Percentiles rank a stretch among this genome's conserved stretches.
Conservation (phyloP, 2,888 invertebrate genomes). For the Hypercompe scribonia region DNA sequence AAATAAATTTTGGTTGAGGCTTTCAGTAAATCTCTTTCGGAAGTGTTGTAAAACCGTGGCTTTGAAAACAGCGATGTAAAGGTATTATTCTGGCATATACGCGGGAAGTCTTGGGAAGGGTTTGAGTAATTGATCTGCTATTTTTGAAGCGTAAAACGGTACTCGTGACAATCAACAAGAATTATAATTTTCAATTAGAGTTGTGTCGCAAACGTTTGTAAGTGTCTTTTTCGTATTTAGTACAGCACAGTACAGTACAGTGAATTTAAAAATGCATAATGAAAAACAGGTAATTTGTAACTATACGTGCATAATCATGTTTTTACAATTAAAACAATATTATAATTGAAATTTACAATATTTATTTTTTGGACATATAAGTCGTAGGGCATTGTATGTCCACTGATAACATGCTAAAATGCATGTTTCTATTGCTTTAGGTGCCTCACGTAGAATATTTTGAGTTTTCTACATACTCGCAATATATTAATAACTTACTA, state of each 20-base stretch:
- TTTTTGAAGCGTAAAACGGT: neutral
- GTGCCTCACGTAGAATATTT: neutral
- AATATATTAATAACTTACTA: too few species aligned
- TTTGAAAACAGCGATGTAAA: slow-evolving; percentile 36
- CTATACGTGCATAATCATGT: neutral
- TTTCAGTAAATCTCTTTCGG: slow-evolving; percentile 59
- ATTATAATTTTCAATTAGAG: neutral
- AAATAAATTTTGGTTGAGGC: slow-evolving; percentile 42
- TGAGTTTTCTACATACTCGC: neutral
- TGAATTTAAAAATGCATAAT: neutral
- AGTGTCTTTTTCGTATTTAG: neutral
- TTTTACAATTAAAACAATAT: neutral
- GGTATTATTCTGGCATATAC: slow-evolving; percentile 12
- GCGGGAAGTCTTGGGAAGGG: slow-evolving; percentile 7
- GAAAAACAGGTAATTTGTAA: neutral
- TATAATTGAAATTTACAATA: neutral
- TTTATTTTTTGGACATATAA: neutral
- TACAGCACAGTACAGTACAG: neutral
- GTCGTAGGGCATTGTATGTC: neutral
- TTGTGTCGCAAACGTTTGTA: neutral
- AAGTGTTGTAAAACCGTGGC: slow-evolving; percentile 49
- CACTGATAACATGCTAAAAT: neutral
- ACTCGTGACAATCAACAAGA: neutral
- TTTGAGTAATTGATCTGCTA: slow-evolving; percentile 3
- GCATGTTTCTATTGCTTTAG: neutral